Percentiles rank a stretch among this genome's conserved stretches.
Conservation (phyloP, 2,113 vertebrate species). For the Heterocephalus glaber region DNA sequence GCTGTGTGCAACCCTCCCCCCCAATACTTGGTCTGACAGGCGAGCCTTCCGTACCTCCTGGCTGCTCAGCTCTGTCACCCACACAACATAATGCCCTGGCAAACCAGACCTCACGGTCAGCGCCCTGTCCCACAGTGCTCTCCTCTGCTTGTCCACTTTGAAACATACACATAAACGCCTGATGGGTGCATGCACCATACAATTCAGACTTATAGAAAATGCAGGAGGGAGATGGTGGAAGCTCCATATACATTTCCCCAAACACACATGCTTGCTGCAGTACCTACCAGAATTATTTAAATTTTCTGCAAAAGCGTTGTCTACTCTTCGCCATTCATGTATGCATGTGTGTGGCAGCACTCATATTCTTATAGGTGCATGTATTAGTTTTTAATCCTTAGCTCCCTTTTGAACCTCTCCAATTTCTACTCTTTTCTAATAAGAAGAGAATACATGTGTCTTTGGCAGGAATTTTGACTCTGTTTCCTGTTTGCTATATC, state of each 20-base stretch:
- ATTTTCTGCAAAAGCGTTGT: background rate
- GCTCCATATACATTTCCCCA: accelerated
- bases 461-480: background rate
- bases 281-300: background rate
- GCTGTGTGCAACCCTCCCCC: background rate
- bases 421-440: background rate
- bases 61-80: background rate
- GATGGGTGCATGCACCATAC: background rate
- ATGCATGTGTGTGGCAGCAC: background rate
- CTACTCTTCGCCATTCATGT: background rate
- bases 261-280: background rate
- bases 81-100: background rate
- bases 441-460: background rate
- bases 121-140: background rate
- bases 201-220: background rate
- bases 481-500: background rate
- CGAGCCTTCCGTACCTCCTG: background rate
- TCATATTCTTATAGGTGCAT: too few relatives aligned
- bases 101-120: background rate
- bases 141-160: background rate
- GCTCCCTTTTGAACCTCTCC: background rate
- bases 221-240: background rate
- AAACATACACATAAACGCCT: background rate
- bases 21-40: background rate
- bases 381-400: background rate